These are phyloP conservation scores for Brachypterus glaber DNA, from an alignment of 2,888 invertebrate genomes.

Conservation along the genomic window DNA sequence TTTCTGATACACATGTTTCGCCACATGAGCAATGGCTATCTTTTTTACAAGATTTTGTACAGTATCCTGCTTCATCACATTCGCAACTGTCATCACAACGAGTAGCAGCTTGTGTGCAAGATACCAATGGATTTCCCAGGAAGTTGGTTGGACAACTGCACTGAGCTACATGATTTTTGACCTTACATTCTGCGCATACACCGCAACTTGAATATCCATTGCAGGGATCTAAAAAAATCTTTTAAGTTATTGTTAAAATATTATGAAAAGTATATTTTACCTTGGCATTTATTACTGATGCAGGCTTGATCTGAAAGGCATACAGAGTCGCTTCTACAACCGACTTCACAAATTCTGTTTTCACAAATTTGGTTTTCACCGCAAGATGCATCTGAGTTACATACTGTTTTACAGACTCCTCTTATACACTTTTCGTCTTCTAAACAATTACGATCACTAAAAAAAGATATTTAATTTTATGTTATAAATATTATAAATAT, in stretches of 20 bases:
- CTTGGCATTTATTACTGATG: slow-evolving; percentile 70
- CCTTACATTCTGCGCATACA: slow-evolving; percentile 72
- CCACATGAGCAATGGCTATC: slow-evolving; percentile 71
- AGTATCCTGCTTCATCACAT: slow-evolving; percentile 74
- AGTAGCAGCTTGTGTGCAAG: slow-evolving; percentile 62
- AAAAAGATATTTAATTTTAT: slow-evolving; percentile 25
- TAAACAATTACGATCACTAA: slow-evolving; percentile 69
- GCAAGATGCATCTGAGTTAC: slow-evolving; percentile 78
- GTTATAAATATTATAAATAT: slow-evolving; percentile 2
- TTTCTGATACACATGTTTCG: slow-evolving; percentile 63
- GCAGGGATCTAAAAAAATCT: slow-evolving; percentile 59
- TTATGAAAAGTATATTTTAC: slow-evolving; percentile 37
- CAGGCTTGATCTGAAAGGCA: slow-evolving; percentile 71
- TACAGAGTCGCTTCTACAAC: slow-evolving; percentile 75
- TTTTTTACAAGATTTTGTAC: slow-evolving; percentile 57
- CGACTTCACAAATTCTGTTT: slow-evolving; percentile 74
- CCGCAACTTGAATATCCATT: slow-evolving; percentile 65
- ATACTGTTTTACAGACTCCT: slow-evolving; percentile 74
- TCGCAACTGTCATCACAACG: slow-evolving; percentile 69
- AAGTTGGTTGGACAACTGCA: slow-evolving; percentile 77
- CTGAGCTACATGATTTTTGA: slow-evolving; percentile 74
- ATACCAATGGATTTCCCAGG: slow-evolving; percentile 70
- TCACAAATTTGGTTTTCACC: slow-evolving; percentile 76
- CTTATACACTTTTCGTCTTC: slow-evolving; percentile 78
- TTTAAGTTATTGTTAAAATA: slow-evolving; percentile 3